Base-by-base conservation (phyloP, 2,888 invertebrate genomes). In the Ennomos erosarius region DNA sequence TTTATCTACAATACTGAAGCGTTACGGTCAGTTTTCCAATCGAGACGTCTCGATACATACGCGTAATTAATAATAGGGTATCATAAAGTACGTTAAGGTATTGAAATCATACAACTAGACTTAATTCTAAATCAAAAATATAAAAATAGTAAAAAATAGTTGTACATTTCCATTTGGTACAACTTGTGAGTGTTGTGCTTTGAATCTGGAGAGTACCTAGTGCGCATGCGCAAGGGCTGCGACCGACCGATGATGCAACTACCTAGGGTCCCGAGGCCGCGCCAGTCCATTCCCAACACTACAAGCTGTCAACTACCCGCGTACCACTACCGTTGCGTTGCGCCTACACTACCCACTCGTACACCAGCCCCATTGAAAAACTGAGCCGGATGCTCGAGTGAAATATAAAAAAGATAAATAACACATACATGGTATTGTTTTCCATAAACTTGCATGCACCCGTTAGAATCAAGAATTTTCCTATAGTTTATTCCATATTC, bases 331-430 rank as follows among this genome's bases (percentile, higher is more conserved):
- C 26, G 26, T 26, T 26, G 26, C 55, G 49, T 56, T 50, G 57
- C 50, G 54, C 58, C 59, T 60, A 60, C 68, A 59, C 74, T 71
- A 73, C 67, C 69, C 74, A 78, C 54, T 46, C 51, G 54, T 45
- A 36, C 47, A 56, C 56, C 65, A 62, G 74, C 85, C 79, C 86
- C 82, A 87, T 86, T 88, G 89, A 90, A 88, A 92, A 88, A 88
- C 92, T 88, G 87, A 78, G 73, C 78, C 85, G 80, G 79, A 70
- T 76, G 88, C 89, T 62, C 86, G 79, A 89, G 85, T 90, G 87
- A 91, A 90, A 88, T 91, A 90, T 92, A 92, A 91, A 91, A 91
- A 90, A 88, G 89, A 90, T 90, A 90, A 90, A 90, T 89, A 91
- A 91, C 88, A 91, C 87, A 58, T 52, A 38, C 50, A 86, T 89